Percentiles rank a stretch among this genome's conserved stretches.
phyloP scores from a whole-genome alignment of 1,140 invertebrate species.

The Lineus longissimus region DNA sequence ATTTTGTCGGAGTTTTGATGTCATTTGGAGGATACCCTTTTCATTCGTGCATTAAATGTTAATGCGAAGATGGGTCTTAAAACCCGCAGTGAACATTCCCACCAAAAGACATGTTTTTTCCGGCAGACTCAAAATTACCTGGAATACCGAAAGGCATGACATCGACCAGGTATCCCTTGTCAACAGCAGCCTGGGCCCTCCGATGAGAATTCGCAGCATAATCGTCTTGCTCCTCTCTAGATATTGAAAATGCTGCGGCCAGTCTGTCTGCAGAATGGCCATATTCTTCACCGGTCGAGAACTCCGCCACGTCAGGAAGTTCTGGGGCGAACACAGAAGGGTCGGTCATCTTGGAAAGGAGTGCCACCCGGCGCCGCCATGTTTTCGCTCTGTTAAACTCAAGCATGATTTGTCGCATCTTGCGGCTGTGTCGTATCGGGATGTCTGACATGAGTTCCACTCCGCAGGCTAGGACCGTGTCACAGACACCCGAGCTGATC shows the following conservation, averaged over 20 bases:
- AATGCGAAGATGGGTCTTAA: too few relatives aligned
- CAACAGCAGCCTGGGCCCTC: too few relatives aligned
- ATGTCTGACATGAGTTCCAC: conserved; percentile 96
- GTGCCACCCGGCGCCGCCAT: conserved; percentile 49
- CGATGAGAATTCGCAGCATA: too few relatives aligned
- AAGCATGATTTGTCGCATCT: conserved; percentile 83
- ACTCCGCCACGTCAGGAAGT: conserved; percentile 90
- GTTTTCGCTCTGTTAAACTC: conserved; percentile 86
- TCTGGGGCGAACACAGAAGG: conserved; percentile 40
- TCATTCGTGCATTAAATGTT: too few relatives aligned
- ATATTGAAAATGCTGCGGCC: conserved; percentile 83
- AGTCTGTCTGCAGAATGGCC: conserved; percentile 90
- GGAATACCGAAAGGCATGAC: too few relatives aligned
- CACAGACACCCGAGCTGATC: conserved; percentile 80
- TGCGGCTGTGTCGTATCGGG: conserved; percentile 85
- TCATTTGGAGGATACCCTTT: too few relatives aligned
- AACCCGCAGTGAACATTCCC: too few relatives aligned
- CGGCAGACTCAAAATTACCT: too few relatives aligned
- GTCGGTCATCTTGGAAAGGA: not conserved
- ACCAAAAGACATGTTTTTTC: too few relatives aligned
- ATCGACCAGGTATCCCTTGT: too few relatives aligned
- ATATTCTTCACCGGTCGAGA: conserved; percentile 93
- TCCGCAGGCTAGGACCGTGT: conserved; percentile 82
- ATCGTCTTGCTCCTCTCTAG: conserved; percentile 68
- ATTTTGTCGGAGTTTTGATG: too few relatives aligned